Conservation (phyloP, 2,113 vertebrate species). For the Hippocampus zosterae region DNA sequence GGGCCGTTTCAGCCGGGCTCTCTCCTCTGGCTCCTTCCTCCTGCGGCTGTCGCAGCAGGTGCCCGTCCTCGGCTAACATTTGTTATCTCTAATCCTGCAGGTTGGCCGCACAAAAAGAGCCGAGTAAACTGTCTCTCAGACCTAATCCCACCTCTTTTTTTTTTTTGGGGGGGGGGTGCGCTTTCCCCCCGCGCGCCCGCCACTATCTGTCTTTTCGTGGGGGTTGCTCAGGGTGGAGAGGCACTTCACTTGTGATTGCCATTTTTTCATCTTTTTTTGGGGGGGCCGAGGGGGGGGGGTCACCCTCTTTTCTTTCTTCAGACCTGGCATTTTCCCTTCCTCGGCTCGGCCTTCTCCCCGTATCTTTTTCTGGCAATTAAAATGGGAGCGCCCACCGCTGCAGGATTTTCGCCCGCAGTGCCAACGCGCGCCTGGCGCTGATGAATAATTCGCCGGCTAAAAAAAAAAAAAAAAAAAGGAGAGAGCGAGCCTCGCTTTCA, state of each 20-base stretch:
- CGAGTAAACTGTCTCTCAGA: slow-evolving; percentile 72
- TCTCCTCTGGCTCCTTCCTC: slow-evolving; percentile 29
- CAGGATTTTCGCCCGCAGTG: slow-evolving; percentile 72
- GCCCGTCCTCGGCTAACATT: slow-evolving; percentile 68
- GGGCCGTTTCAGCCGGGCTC: slow-evolving; percentile 61
- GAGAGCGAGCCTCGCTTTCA: slow-evolving; percentile 73
- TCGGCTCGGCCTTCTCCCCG: slow-evolving; percentile 52
- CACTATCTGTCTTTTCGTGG: slow-evolving; percentile 59
- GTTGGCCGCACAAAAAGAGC: slow-evolving; percentile 70
- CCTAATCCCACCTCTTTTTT: slow-evolving; percentile 71
- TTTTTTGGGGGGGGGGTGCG: not conserved
- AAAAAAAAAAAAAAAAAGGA: slow-evolving; percentile 42
- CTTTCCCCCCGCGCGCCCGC: slow-evolving; percentile 47
- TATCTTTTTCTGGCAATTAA: slow-evolving; percentile 78
- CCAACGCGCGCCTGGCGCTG: slow-evolving; percentile 59
- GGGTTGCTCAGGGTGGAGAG: slow-evolving; percentile 37
- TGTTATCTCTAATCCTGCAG: slow-evolving; percentile 79
- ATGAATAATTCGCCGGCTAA: slow-evolving; percentile 73
- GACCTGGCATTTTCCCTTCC: slow-evolving; percentile 42
- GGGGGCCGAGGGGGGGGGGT: slow-evolving; percentile 45
- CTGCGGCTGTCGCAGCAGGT: slow-evolving; percentile 67
- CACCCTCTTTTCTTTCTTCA: slow-evolving; percentile 37
- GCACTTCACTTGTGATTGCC: slow-evolving; percentile 66
- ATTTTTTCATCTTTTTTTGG: slow-evolving; percentile 25
- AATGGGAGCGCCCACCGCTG: slow-evolving; percentile 61